Evolutionary conservation across 1,140 invertebrate genomes (phyloP).

Genomic region (Bombus consobrinus): DNA sequence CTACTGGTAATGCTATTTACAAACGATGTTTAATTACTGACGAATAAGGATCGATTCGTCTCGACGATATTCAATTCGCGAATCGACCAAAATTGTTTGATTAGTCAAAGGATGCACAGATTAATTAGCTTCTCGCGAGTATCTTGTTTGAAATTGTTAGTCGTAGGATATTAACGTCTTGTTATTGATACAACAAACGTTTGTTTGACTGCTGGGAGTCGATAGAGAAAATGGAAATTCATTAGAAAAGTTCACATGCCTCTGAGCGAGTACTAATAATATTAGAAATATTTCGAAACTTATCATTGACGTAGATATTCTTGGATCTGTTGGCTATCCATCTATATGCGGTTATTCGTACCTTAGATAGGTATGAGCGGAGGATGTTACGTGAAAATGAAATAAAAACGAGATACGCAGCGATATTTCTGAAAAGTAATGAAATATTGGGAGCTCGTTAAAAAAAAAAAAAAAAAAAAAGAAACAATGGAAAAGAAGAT

Average conservation of each 20-base stretch:
- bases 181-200: background rate
- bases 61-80: background rate
- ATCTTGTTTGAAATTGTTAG: background rate
- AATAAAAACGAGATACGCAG: background rate
- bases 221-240: accelerated
- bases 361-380: too few species aligned
- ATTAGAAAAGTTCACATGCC: accelerated
- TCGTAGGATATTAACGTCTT: background rate
- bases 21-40: slow-evolving; percentile 23
- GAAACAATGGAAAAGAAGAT: background rate
- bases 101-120: background rate
- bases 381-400: background rate
- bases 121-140: background rate
- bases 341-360: background rate
- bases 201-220: background rate
- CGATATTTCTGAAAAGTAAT: background rate
- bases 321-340: background rate
- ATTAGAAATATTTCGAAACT: background rate
- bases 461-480: too few species aligned
- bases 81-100: background rate
- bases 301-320: background rate
- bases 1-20: slow-evolving; percentile 47
- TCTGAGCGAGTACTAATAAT: too few species aligned
- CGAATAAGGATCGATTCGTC: slow-evolving; percentile 10
- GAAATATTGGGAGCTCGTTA: background rate